Conservation (phyloP, 2,113 vertebrate genomes). For the Lutjanus erythropterus region DNA sequence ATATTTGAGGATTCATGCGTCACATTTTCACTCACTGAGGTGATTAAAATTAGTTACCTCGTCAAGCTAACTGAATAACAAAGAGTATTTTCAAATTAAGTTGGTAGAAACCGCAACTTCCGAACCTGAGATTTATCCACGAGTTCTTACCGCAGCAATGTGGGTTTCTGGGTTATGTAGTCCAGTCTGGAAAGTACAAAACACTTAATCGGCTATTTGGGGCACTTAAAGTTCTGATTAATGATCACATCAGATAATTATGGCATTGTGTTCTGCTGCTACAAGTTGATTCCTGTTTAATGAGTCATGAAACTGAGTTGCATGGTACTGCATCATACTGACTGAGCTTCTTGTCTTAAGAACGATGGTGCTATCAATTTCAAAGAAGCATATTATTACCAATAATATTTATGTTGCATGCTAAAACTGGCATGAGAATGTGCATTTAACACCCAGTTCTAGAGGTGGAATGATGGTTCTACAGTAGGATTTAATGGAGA, state of each 20-base stretch:
- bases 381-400: no score
- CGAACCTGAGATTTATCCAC: not conserved
- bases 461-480: not conserved
- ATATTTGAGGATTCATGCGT: not conserved
- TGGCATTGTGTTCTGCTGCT: conserved; percentile 17
- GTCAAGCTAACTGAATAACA: not conserved
- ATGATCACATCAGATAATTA: conserved; percentile 23
- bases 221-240: conserved; percentile 38
- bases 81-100: not conserved
- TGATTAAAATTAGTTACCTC: not conserved
- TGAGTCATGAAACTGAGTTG: conserved; percentile 16
- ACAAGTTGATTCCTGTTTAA: conserved; percentile 10
- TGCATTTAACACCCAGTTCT: not conserved
- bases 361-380: no score
- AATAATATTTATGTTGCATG: not conserved
- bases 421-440: not conserved
- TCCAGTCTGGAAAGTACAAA: conserved; percentile 20
- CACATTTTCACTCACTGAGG: not conserved
- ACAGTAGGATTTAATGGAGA: not conserved
- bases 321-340: not conserved
- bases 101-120: not conserved
- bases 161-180: conserved; percentile 59
- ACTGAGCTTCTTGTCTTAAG: not conserved
- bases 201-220: conserved; percentile 30
- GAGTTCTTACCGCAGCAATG: not conserved